Conservation (phyloP, 2,113 vertebrate genomes). For the Cathartes aura region DNA sequence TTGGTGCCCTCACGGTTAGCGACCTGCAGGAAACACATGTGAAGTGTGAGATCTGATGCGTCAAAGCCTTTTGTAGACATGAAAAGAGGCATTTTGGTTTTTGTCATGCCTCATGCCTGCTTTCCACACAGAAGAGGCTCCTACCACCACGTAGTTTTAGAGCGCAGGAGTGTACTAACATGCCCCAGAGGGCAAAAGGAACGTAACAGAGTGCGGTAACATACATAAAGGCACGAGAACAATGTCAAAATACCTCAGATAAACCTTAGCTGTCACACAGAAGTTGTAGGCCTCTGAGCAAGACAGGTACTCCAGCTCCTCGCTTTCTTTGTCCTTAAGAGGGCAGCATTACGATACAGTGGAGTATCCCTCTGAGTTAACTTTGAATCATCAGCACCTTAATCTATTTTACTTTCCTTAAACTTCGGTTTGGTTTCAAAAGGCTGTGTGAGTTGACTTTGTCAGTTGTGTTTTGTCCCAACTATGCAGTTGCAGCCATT, state of each 20-base stretch:
- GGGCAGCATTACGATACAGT: constrained; percentile 69
- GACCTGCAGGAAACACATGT: fast-evolving
- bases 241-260: not conserved
- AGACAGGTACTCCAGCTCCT: not conserved
- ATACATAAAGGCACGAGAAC: not conserved
- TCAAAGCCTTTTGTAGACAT: not conserved
- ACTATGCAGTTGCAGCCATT: not conserved
- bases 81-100: not conserved
- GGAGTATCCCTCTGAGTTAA: not conserved
- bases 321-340: constrained; percentile 23
- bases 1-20: fast-evolving
- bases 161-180: fast-evolving
- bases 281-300: not conserved
- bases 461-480: not conserved
- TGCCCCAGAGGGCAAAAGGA: not conserved
- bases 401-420: not conserved
- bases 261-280: not conserved
- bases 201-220: fast-evolving
- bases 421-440: not conserved
- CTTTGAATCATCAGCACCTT: not conserved
- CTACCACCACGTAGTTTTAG: not conserved
- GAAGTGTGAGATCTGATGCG: not conserved
- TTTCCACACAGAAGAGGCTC: not conserved
- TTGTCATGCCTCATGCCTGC: fast-evolving
- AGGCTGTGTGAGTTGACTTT: not conserved